Evolutionary conservation across 2,113 vertebrate species (phyloP).

Genomic region (Peromyscus polionotus): DNA sequence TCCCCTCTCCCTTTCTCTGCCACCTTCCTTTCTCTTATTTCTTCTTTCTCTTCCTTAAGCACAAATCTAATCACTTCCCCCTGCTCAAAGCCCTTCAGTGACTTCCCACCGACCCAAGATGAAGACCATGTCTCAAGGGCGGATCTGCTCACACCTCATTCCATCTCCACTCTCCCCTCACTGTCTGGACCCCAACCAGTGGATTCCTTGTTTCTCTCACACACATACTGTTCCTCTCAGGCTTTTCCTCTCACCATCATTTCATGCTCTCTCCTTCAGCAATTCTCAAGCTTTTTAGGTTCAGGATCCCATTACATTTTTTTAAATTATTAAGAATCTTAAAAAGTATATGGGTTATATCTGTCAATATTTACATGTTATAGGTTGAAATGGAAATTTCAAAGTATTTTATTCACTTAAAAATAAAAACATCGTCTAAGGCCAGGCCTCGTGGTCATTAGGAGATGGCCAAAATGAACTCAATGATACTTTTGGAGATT

Average conservation of each 20-base stretch:
- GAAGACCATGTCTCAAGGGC: neutral
- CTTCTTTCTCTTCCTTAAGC: neutral
- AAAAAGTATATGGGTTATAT: neutral
- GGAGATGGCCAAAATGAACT: neutral
- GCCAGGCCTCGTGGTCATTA: neutral
- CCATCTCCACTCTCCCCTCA: neutral
- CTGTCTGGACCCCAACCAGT: neutral
- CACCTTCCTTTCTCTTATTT: neutral
- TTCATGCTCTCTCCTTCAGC: neutral
- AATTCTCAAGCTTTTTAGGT: neutral
- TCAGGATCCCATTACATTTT: neutral
- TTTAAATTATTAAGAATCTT: conserved; percentile 15
- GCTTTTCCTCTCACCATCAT: neutral
- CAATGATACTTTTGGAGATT: neutral
- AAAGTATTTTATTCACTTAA: neutral
- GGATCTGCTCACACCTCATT: neutral
- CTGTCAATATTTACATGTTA: neutral
- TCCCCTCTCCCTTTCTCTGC: neutral
- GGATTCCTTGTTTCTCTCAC: neutral
- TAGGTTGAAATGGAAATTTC: neutral
- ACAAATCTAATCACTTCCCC: neutral
- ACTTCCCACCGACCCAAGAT: neutral
- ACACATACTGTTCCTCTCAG: neutral
- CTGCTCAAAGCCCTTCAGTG: neutral
- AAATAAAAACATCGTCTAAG: neutral